Evolutionary conservation across 37 sponge, comb jelly and placozoan genomes (phyloP).

Genomic region (Eunapius fragilis): DNA sequence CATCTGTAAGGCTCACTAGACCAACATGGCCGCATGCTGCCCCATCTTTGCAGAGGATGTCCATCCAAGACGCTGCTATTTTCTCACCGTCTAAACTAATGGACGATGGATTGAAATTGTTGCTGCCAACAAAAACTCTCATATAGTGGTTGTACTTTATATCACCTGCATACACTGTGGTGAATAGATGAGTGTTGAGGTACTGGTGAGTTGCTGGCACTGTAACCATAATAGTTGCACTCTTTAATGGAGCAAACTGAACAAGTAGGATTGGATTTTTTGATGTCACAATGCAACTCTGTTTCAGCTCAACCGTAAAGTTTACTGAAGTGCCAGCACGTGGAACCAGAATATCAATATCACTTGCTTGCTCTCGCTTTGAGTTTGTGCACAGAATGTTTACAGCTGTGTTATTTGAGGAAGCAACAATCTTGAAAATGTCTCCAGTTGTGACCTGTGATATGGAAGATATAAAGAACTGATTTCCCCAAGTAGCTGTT

Average conservation of each 20-base stretch:
- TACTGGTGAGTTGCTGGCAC: conserved; percentile 63
- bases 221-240: conserved; percentile 53
- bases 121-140: conserved; percentile 22
- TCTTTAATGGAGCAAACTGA: conserved; percentile 2
- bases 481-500: conserved; percentile 52
- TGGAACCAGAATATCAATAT: background rate
- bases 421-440: conserved; percentile 26
- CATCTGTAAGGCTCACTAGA: background rate
- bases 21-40: conserved; percentile 5
- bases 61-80: background rate
- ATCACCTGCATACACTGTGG: background rate
- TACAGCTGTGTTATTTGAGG: conserved; percentile 25
- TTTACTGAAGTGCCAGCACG: conserved; percentile 1
- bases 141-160: background rate
- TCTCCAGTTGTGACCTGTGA: conserved; percentile 4
- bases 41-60: background rate
- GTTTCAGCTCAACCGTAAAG: background rate
- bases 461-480: conserved; percentile 26
- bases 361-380: background rate
- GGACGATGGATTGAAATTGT: background rate
- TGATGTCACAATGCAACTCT: background rate
- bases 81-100: conserved; percentile 8
- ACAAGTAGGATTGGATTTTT: conserved; percentile 20
- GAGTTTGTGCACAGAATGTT: conserved; percentile 2
- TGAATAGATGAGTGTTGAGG: conserved; percentile 13